Conservation (phyloP, 2,113 vertebrate species). For the Mormyrus lacerda region DNA sequence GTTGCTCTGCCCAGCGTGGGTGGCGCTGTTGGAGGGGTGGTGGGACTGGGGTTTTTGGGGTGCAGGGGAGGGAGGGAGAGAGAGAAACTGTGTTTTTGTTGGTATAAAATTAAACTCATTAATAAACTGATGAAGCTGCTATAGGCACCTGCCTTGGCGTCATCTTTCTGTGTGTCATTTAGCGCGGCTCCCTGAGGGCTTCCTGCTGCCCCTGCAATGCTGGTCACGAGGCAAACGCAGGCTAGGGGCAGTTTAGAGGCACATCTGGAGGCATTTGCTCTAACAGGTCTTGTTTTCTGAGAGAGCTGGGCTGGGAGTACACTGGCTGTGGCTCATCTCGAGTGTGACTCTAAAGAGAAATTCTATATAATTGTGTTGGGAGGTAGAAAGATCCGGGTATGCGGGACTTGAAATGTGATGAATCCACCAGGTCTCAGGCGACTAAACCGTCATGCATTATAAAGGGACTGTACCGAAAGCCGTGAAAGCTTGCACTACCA, state of each 20-base stretch:
- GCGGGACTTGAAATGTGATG: not conserved
- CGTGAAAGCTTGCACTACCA: not conserved
- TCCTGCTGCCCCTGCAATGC: not conserved
- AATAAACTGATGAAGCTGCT: constrained; percentile 65
- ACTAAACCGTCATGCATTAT: not conserved
- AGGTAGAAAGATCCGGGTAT: not conserved
- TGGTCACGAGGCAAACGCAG: not conserved
- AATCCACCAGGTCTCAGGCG: not conserved
- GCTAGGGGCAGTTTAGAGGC: not conserved
- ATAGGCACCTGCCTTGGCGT: constrained; percentile 15
- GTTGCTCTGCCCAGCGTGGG: constrained; percentile 26
- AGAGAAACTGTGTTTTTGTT: constrained; percentile 64
- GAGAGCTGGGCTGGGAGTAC: not conserved
- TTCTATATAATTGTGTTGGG: not conserved
- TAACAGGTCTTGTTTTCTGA: not conserved
- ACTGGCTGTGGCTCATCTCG: not conserved
- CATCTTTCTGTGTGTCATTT: not conserved
- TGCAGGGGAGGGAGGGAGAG: constrained; percentile 43
- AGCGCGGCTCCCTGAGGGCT: not conserved
- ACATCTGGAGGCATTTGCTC: not conserved
- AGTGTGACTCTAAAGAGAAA: not conserved
- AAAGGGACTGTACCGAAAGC: not conserved
- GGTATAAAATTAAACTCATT: constrained; percentile 71
- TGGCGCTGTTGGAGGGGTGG: not conserved
- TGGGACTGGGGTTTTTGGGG: constrained; percentile 25